Evolutionary conservation across 2,113 vertebrate species (phyloP), one percentile per base, ranked within the genome.

Genomic region (Tricholaema leucomelas): DNA sequence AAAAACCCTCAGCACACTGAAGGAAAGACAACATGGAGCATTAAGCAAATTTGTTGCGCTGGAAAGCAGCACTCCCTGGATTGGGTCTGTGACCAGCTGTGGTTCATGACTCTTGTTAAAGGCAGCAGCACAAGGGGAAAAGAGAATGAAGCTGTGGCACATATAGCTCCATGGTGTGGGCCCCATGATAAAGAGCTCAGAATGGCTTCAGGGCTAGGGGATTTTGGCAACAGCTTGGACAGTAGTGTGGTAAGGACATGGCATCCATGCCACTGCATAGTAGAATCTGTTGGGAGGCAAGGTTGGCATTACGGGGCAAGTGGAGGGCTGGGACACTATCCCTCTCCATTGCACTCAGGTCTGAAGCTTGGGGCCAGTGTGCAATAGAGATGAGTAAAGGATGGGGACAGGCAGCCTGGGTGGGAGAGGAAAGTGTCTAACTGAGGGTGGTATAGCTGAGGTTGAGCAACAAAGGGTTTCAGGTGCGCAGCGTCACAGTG

Each of bases 151-250:
- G 16, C 23, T 50, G 40, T 6, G 52, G 40, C 0, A 0, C 23
- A 27, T 20, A 48, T 35, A 67, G 73, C 36, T 21, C 56, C 0
- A 2, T 3, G 2, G 14, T 9, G 15, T 54, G 3, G 0, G 50
- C 8, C 0, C 0, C 0, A 0, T 1, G 10, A 8, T 3, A 28
- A 21, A 10, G 31, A 64, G 18, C 25, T 60, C 31, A 20, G 63
- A 11, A 10, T 19, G 72, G 23, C n/a, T 71, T 55, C 31, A 19
- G 24, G 15, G 0, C 0, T 1, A 1, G 31, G 66, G 4, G 10
- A 13, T 50, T 88, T 60, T 69, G 63, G 42, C 71, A 69, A 33
- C 28, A 67, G 70, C 27, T 35, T 60, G 9, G 11, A 60, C 5
- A 16, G 46, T 27, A 66, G n/a, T 6, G 5, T 31, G 12, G 8